Evolutionary conservation across 2,888 invertebrate species (phyloP), one percentile per base, ranked within the genome.

Genomic region (Agrochola macilenta): DNA sequence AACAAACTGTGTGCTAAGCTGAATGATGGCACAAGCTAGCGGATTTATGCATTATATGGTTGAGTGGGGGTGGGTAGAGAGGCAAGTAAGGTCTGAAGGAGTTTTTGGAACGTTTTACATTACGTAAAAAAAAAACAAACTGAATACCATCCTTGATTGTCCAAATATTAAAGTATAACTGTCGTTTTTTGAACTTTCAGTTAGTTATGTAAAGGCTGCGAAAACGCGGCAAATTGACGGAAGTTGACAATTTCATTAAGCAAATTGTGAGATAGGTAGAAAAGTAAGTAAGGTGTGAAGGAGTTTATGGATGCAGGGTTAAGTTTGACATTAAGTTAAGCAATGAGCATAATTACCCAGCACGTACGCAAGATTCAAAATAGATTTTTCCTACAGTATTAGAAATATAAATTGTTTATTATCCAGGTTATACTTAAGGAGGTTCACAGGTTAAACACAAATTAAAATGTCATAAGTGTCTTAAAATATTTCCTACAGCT

Each of bases 1-100:
- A 76, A 86, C 85, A 74, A 81, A 86, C 72, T 74, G 86, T 81
- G 87, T 81, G 76, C 77, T 81, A 57, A 83, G 63, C 69, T 65
- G 78, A 85, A 30, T 66, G 83, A 85, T 85, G 74, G 69, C 64
- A 30, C 61, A 0, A 35, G 26, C 69, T 2, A 0, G 11, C 0
- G 17, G 52, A 68, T 81, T 82, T 81, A 81, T 82, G 70, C 43
- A 30, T 14, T 63, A 57, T 39, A 30, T 26, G 35, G 0, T 30
- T 57, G 23, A 17, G 14, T 35, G 2, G 9, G 60, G 30, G 39
- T 43, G 61, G n/a, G 23, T 17, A 49, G 46, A n/a, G 26, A 23
- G 46, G 11, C 2, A 14, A 20, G 26, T 23, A 20, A 30, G 30
- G 11, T 5, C 8, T n/a, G 23, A 5, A 64, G 14, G 46, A 8